Base-by-base conservation (phyloP, 2,113 vertebrate species). In the Paradoxurus hermaphroditus region DNA sequence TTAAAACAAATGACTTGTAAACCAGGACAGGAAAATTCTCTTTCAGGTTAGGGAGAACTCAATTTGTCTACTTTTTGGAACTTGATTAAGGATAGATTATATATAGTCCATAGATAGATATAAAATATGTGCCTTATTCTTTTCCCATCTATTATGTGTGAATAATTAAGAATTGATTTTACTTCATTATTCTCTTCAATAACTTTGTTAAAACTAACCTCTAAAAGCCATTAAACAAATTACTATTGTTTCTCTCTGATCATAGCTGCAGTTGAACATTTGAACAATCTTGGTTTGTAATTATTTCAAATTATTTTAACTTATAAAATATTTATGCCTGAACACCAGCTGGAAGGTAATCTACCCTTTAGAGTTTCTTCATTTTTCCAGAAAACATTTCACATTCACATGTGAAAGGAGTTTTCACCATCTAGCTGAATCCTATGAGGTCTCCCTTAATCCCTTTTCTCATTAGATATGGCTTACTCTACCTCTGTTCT, bases 151-250 rank as follows among this genome's bases (percentile, higher is more conserved):
- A 27, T 93, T 95, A 56, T 36, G n/a, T 86, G 67, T 49, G 29
- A 96, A 73, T 89, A 89, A 87, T 95, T 90, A 87, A 86, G 70
- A 90, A 72, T 89, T 86, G 36, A 44, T 88, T 94, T 81, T 92
- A 36, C 46, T 90, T 82, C 1, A 44, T 89, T 81, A 72, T 65
- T 90, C 25, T 87, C 39, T 59, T 29, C 4, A 75, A 16, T 86
- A 16, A 3, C 53, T 88, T 67, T 88, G 9, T 4, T 59, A 68
- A 91, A 87, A 96, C 15, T 63, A 75, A 78, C 19, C 15, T 75
- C 46, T 79, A 70, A 85, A 4, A 85, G 34, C n/a, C 84, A 78
- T 84, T 53, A 85, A 89, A 83, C 10, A 87, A 56, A 84, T 70
- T 92, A 78, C n/a, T 44, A 4, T 81, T 75, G 39, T 92, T 94